phyloP scores from a whole-genome alignment of 1,140 invertebrate species.

The Drosophila sp. region DNA sequence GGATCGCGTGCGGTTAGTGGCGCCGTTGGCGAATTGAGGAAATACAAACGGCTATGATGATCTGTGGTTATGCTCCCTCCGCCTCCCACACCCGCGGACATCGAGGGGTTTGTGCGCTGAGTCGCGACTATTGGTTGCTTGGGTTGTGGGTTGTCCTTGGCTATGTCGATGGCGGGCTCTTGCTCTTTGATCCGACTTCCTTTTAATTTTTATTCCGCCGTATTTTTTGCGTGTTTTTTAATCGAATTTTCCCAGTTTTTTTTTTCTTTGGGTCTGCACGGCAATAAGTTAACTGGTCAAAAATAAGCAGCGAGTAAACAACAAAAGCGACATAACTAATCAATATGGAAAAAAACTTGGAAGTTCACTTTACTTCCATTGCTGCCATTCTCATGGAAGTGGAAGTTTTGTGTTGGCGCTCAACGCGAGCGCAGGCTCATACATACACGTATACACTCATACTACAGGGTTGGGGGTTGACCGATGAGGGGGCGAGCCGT shows the following conservation, averaged over 20 bases:
- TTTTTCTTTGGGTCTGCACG: constrained; percentile 47
- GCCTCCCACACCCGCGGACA: constrained; percentile 80
- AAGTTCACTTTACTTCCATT: constrained; percentile 17
- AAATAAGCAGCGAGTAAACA: constrained; percentile 82
- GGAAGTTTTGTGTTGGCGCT: constrained; percentile 9
- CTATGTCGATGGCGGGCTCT: constrained; percentile 5
- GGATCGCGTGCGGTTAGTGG: constrained; percentile 68
- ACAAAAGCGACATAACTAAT: constrained; percentile 83
- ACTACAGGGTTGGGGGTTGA: not conserved
- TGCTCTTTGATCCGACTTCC: not conserved
- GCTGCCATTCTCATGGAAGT: constrained; percentile 9
- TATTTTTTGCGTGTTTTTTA: constrained; percentile 15
- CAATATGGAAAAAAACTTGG: constrained; percentile 82
- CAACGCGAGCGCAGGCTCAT: constrained; percentile 2
- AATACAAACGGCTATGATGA: constrained; percentile 81
- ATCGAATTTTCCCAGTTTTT: constrained; percentile 27
- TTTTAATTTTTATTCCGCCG: constrained; percentile 15
- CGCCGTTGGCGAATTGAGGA: constrained; percentile 77
- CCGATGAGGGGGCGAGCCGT: not conserved
- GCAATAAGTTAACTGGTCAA: constrained; percentile 71
- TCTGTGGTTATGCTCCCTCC: constrained; percentile 82
- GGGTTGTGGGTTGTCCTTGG: not conserved
- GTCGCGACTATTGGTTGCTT: constrained; percentile 37
- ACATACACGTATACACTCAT: not conserved
- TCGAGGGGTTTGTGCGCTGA: constrained; percentile 64